Evolutionary conservation across 2,113 vertebrate genomes (phyloP), one percentile per base, ranked within the genome.

Genomic region (Hippocampus guttulatus): DNA sequence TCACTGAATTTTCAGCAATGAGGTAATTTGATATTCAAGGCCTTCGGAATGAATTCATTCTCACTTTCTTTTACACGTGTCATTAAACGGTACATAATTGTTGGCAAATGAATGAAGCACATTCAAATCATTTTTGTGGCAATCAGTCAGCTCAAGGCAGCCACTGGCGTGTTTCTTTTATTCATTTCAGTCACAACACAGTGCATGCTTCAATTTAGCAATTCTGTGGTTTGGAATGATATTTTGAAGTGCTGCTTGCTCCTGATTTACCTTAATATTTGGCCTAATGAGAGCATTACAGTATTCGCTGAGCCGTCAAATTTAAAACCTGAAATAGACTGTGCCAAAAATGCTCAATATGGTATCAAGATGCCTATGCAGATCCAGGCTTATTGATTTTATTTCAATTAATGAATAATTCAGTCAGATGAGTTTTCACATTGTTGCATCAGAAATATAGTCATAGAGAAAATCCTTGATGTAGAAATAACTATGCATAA

Each of bases 401-500:
- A 83, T 78, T 85, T 84, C 69, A 88, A 91, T 90, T 82, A 85
- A 87, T 88, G 71, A 87, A 88, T 90, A 77, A 91, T 91, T 91
- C 81, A 88, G 66, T 14, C 69, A 67, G 75, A 84, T 86, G 83
- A 81, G 88, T 91, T 92, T 92, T 75, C 88, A 90, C 81, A 82
- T 69, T 83, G 81, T 91, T 91, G 85, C 90, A 77, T 92, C 90
- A 91, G 85, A 90, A 87, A 87, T 86, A 82, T 80, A 86, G 84
- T 78, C 88, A 91, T 88, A 79, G 89, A 83, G 82, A 78, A 58
- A 74, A 79, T 88, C 82, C 88, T 87, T 87, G 79, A 90, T 89
- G 85, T 88, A 87, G 84, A 92, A 86, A 82, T 88, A 91, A 89
- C 74, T 79, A 75, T 61, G 68, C 75, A 89, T 91, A 73, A 91